Conservation (phyloP, 1,140 invertebrate genomes). For the Drosophila miranda region DNA sequence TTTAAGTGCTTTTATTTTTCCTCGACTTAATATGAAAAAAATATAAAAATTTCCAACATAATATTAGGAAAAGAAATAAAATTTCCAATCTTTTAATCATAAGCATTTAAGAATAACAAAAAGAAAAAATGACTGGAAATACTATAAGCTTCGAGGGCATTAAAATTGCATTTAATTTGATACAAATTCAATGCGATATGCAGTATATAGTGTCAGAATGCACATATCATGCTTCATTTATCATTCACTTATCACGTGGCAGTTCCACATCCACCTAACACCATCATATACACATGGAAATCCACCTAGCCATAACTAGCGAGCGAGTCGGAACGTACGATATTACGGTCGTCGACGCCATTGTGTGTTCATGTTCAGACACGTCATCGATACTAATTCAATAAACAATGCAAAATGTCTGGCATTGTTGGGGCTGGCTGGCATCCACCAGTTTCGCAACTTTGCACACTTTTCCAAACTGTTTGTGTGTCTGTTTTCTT, state of each 20-base stretch:
- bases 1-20: no score
- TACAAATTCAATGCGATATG: background rate
- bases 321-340: slow-evolving; percentile 6
- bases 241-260: slow-evolving; percentile 15
- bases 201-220: background rate
- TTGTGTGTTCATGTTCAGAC: slow-evolving; percentile 31
- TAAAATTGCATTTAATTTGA: background rate
- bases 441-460: background rate
- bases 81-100: no score
- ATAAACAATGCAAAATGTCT: slow-evolving; percentile 64
- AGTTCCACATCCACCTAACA: slow-evolving; percentile 1
- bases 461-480: background rate
- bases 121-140: no score
- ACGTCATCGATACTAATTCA: slow-evolving; percentile 66
- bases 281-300: background rate
- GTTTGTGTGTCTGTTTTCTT: slow-evolving; percentile 21
- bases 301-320: slow-evolving; percentile 8
- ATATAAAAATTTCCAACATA: no score
- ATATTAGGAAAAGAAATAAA: no score
- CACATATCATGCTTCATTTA: slow-evolving; percentile 11
- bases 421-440: slow-evolving; percentile 15
- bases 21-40: no score
- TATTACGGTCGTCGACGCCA: slow-evolving; percentile 6
- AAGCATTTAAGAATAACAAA: no score
- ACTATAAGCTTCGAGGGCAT: background rate